phyloP scores from a whole-genome alignment of 2,797 vertebrate species.

The Sebastes umbrosus region DNA sequence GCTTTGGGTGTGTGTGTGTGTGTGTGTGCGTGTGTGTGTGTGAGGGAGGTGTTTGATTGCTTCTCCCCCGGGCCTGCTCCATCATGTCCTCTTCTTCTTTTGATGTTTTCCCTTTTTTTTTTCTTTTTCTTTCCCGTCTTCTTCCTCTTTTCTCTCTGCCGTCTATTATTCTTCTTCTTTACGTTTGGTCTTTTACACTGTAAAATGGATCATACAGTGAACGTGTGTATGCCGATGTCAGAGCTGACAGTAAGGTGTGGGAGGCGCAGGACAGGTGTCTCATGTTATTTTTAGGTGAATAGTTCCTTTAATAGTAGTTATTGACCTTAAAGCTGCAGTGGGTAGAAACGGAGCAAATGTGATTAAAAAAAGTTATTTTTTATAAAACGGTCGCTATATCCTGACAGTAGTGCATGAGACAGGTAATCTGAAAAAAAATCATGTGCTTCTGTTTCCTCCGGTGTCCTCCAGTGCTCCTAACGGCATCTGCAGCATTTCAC shows the following conservation, averaged over 20 bases:
- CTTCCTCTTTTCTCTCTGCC: constrained; percentile 8
- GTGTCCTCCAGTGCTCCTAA: too few species aligned
- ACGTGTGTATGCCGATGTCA: neutral
- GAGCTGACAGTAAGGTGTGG: neutral
- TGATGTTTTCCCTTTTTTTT: constrained; percentile 47
- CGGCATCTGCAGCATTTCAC: too few species aligned
- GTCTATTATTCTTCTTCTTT: constrained; percentile 2
- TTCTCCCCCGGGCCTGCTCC: constrained; percentile 62
- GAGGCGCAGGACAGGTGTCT: neutral
- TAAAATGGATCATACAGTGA: constrained; percentile 18
- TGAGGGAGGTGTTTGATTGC: constrained; percentile 59
- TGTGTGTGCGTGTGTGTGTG: neutral
- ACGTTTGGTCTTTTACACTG: constrained; percentile 1
- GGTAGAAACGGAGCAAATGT: too few species aligned
- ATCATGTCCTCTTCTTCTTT: constrained; percentile 63
- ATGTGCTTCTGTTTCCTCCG: too few species aligned
- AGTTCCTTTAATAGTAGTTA: neutral
- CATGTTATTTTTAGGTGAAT: neutral
- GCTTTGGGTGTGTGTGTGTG: constrained; percentile 2
- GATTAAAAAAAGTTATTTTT: too few species aligned
- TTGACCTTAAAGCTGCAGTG: too few species aligned
- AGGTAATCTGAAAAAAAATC: too few species aligned
- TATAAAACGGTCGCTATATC: too few species aligned
- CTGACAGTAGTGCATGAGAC: too few species aligned
- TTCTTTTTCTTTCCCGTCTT: neutral